Base-by-base conservation (phyloP, 2,113 vertebrate genomes). In the Thunnus thynnus region DNA sequence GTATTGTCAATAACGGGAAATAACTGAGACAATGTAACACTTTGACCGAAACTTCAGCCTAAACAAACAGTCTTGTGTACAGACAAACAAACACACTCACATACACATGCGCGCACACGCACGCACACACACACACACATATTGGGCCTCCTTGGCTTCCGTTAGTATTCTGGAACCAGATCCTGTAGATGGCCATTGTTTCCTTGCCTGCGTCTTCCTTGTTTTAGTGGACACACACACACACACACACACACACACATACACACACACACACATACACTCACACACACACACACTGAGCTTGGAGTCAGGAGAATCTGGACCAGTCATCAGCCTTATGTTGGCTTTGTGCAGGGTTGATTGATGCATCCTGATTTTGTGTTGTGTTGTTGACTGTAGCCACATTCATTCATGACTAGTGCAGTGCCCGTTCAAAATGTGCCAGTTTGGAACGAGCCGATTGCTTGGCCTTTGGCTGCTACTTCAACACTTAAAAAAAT, bases 11-110 rank as follows among this genome's bases (percentile, higher is more conserved):
- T 78, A 81, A 67, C 11, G 16, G 91, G 84, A 93, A 93, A 91
- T 91, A 78, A 92, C 86, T 72, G 73, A 80, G 87, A 92, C 86
- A 87, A 74, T 88, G 73, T 89, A 83, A 83, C 90, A 88, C 84
- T 82, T 68, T 65, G 83, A 71, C 48, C 84, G 58, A 80, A 85
- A 66, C 72, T 73, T 54, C 56, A 87, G 89, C 36, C 80, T 80
- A 88, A 88, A 84, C 86, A 86, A 78, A 83, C 67, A 66, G 65
- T 72, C 22, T 48, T 83, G 67, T 81, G 32, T 76, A 77, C 74
- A 32, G 60, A 52, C 48, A 47, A 20, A 27, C 55, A 46, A 47
- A 60, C 44, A 74, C 48, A 56, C 55, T 57, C 57, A 73, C 20
- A 82, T 62, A 75, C 58, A 77, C 41, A 51, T 36, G 56, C 60